Evolutionary conservation across 1,140 invertebrate species (phyloP).

Genomic region (Trypoxylus dichotomus): DNA sequence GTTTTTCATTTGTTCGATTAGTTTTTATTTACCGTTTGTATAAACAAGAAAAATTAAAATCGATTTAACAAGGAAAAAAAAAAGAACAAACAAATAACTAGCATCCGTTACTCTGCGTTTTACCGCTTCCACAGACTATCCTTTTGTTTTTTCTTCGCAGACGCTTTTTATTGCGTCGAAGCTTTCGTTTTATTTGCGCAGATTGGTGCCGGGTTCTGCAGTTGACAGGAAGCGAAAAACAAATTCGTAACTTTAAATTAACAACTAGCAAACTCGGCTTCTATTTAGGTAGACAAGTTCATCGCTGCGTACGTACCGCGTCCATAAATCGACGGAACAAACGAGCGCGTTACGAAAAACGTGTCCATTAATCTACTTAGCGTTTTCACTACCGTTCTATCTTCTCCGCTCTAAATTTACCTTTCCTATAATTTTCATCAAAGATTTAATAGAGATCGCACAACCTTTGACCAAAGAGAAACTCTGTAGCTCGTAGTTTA

Average conservation of each 20-base stretch:
- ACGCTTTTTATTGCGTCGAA: neutral
- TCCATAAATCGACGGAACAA: too few relatives aligned
- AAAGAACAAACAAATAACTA: too few relatives aligned
- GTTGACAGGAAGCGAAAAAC: neutral
- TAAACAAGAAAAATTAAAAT: too few relatives aligned
- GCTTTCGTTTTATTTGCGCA: neutral
- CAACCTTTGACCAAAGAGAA: neutral
- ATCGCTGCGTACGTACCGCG: too few relatives aligned
- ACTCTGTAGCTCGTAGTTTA: neutral
- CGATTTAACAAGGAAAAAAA: too few relatives aligned
- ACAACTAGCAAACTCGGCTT: neutral
- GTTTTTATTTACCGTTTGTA: neutral
- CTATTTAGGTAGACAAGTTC: neutral
- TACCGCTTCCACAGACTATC: too few relatives aligned
- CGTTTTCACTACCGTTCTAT: neutral
- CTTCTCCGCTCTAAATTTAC: neutral
- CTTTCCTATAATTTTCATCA: neutral
- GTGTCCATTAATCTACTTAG: neutral
- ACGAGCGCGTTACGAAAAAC: neutral
- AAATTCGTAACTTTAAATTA: neutral
- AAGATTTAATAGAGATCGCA: neutral
- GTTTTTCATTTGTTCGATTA: neutral
- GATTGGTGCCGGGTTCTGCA: neutral
- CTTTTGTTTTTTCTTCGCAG: too few relatives aligned
- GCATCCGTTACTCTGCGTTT: too few relatives aligned